Evolutionary conservation across 2,113 vertebrate species (phyloP), one percentile per base, ranked within the genome.

Genomic region (Micronycteris hirsuta): DNA sequence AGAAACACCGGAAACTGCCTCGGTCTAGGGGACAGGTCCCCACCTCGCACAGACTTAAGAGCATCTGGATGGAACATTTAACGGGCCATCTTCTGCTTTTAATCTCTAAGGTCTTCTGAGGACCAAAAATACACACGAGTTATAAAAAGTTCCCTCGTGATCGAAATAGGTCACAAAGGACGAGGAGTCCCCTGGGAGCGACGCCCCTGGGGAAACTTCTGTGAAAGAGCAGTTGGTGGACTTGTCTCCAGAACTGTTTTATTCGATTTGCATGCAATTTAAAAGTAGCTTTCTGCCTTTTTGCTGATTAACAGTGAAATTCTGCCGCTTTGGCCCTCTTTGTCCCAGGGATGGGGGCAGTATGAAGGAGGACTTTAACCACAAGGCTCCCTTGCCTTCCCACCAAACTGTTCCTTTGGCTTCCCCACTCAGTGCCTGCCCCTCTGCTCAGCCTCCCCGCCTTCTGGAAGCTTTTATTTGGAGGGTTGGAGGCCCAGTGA

Each of bases 111-210:
- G 67, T 84, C 83, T 78, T 84, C 87, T 49, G 41, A 56, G 61
- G 56, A 87, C 74, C 93, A 20, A 38, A 84, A 88, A 82, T 67
- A 71, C 2, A 49, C 82, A 28, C 76, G 24, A 43, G 24, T 28
- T 93, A 54, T 73, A 83, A 87, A 96, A 89, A 83, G 71, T 67
- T 85, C 82, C 12, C 38, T 86, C 63, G 52, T 77, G 70, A 11
- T 31, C 67, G 80, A 96, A 95, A 92, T 73, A 73, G 22, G 20
- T 58, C 61, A 96, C 73, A 73, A 65, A 70, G 77, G 70, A 14
- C 9, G 7, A 12, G 15, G 68, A 58, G 38, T 58, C 67, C 92
- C 54, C 82, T n/a, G 28, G 47, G 54, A 85, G 38, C 38, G 26
- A 41, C 3, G 24, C 8, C 24, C 83, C 84, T 20, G 45, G 84